These are phyloP conservation scores for Chinchilla lanigera DNA, from an alignment of 2,113 vertebrate genomes.

Conservation along the genomic window DNA sequence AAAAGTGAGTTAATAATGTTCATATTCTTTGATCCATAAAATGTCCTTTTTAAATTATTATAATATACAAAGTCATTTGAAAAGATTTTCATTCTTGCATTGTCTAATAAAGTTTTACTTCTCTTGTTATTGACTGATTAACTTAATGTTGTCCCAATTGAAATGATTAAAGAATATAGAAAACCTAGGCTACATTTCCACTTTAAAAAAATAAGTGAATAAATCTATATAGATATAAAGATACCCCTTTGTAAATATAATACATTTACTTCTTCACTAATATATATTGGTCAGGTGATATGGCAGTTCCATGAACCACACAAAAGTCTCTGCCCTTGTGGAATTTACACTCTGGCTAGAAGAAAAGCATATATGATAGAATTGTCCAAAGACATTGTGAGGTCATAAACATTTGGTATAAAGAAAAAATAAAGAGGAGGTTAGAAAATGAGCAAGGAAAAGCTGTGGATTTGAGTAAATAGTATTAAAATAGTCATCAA, in stretches of 20 bases:
- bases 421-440: background rate
- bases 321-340: background rate
- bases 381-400: background rate
- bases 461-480: background rate
- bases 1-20: constrained; percentile 31
- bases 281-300: background rate
- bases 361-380: background rate
- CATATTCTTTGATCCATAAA: background rate
- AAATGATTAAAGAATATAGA: background rate
- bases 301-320: background rate
- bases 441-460: background rate
- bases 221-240: background rate
- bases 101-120: background rate
- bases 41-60: constrained; percentile 6
- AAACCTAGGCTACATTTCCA: background rate
- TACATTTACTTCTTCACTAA: background rate
- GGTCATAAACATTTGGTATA: background rate
- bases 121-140: background rate
- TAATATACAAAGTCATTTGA: constrained; percentile 26
- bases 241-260: background rate
- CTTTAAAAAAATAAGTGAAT: background rate
- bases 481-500: background rate
- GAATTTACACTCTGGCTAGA: background rate
- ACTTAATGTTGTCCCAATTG: background rate
- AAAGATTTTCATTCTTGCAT: background rate